Conservation (phyloP, 2,888 invertebrate genomes). For the Busseola fusca region DNA sequence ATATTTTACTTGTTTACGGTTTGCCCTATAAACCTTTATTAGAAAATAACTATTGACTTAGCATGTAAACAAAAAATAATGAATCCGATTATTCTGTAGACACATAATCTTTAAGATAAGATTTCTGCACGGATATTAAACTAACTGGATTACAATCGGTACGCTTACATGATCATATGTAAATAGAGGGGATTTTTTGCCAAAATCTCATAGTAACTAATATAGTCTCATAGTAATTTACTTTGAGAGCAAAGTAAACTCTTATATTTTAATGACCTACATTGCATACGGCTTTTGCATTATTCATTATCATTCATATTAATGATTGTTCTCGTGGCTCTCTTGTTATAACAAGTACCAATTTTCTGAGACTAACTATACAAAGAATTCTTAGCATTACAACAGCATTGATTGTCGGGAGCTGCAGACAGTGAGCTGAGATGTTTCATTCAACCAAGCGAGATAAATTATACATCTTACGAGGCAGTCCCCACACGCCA, state of each 20-base stretch:
- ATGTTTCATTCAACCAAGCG: slow-evolving; percentile 44
- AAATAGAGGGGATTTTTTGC: slow-evolving; percentile 25
- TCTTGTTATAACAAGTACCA: slow-evolving; percentile 4
- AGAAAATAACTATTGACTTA: slow-evolving; percentile 68
- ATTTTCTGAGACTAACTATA: slow-evolving; percentile 22
- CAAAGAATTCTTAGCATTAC: slow-evolving; percentile 33
- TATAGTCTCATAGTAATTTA: too few species aligned
- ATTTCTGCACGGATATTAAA: slow-evolving; percentile 26
- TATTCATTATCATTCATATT: neutral
- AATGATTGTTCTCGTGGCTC: neutral
- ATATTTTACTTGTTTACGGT: slow-evolving; percentile 52
- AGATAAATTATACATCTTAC: slow-evolving; percentile 52
- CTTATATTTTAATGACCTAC: slow-evolving; percentile 4
- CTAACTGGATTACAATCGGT: slow-evolving; percentile 27
- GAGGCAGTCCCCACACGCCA: slow-evolving; percentile 40
- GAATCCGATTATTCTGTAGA: slow-evolving; percentile 32
- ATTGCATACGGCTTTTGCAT: slow-evolving; percentile 5
- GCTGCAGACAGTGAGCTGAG: slow-evolving; percentile 20
- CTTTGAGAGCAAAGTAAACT: slow-evolving; percentile 13
- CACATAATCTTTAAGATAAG: slow-evolving; percentile 16
- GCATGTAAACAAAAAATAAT: slow-evolving; percentile 40
- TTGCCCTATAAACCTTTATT: slow-evolving; percentile 58
- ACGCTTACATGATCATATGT: slow-evolving; percentile 10
- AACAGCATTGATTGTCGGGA: slow-evolving; percentile 24
- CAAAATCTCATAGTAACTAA: neutral